Evolutionary conservation across 2,113 vertebrate genomes (phyloP).

Genomic region (Pangasianodon hypophthalmus): DNA sequence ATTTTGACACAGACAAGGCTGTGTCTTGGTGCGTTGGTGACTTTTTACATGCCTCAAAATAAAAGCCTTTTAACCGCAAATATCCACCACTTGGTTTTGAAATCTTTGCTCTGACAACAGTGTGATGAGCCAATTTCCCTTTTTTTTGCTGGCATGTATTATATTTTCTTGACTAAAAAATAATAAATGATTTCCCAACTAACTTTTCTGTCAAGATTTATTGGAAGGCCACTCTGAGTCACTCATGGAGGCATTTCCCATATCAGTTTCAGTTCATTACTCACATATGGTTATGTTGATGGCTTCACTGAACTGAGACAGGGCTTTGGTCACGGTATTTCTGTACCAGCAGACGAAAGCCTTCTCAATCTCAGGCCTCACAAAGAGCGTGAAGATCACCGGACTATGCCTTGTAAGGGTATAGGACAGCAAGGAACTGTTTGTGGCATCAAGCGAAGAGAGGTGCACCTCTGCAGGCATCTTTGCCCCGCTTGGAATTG

Average conservation of each 20-base stretch:
- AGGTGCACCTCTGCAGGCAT: constrained; percentile 24
- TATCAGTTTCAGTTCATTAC: neutral
- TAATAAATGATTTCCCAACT: neutral
- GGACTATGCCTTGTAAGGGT: rapidly evolving
- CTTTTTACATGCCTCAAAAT: too few relatives aligned
- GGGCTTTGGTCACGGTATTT: neutral
- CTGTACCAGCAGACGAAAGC: constrained; percentile 45
- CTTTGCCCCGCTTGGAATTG: neutral
- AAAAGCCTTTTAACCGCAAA: neutral
- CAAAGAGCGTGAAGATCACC: neutral
- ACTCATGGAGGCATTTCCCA: neutral
- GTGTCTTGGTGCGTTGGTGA: too few relatives aligned
- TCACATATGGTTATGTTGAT: constrained; percentile 34
- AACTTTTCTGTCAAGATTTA: neutral
- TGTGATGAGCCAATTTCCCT: too few relatives aligned
- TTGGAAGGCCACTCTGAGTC: neutral
- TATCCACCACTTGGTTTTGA: neutral
- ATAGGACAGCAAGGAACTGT: neutral
- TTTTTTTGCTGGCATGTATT: too few relatives aligned
- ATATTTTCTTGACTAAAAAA: neutral
- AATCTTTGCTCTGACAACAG: neutral
- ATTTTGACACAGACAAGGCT: too few relatives aligned
- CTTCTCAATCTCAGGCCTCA: neutral
- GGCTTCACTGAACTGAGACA: constrained; percentile 29
- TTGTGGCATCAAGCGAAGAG: neutral